Evolutionary conservation across 2,113 vertebrate genomes (phyloP).

Genomic region (Falco punctatus): DNA sequence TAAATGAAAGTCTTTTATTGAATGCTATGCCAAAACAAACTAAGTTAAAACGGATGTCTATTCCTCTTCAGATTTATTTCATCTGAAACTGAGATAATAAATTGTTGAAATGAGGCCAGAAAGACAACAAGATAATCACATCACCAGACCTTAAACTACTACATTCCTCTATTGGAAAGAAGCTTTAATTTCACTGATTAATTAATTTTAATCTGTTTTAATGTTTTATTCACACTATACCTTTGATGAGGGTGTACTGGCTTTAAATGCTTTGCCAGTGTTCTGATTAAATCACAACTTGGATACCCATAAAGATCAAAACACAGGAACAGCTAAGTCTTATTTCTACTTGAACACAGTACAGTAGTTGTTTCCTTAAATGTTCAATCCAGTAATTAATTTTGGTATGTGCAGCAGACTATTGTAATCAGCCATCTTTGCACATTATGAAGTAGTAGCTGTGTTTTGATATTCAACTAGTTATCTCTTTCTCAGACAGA

Average conservation of each 20-base stretch:
- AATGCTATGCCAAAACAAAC: conserved; percentile 48
- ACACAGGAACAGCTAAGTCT: conserved; percentile 53
- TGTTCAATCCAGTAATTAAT: background rate
- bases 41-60: background rate
- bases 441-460: background rate
- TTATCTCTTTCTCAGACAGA: background rate
- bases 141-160: conserved; percentile 41
- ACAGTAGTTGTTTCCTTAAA: background rate
- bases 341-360: background rate
- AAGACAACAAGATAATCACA: conserved; percentile 53
- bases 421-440: background rate
- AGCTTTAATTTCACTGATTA: conserved; percentile 33
- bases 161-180: conserved; percentile 17
- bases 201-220: conserved; percentile 42
- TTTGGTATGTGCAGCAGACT: background rate
- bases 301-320: conserved; percentile 48
- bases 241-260: conserved; percentile 40
- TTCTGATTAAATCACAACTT: conserved; percentile 47
- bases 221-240: conserved; percentile 16
- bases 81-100: conserved; percentile 54
- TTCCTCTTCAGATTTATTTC: conserved; percentile 50
- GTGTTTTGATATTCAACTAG: background rate
- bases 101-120: conserved; percentile 64
- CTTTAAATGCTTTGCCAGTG: conserved; percentile 36
- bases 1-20: conserved; percentile 25